Evolutionary conservation across 2,797 vertebrate genomes (phyloP).

Genomic region (Carduelis carduelis): DNA sequence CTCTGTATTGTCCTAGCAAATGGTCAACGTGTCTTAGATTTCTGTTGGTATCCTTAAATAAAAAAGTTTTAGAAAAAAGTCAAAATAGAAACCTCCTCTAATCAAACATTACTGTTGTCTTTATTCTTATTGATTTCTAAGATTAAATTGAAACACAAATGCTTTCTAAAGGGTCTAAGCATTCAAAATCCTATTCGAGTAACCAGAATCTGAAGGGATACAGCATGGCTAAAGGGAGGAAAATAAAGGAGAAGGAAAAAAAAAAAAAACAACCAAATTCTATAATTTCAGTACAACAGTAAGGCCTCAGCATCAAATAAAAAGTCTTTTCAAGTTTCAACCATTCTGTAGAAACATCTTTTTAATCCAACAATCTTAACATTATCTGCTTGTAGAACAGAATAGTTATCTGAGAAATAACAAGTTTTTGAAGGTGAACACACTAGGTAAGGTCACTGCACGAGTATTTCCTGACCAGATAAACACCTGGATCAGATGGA

Average conservation of each 20-base stretch:
- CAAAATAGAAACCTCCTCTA: neutral
- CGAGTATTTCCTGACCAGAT: neutral
- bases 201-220: neutral
- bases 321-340: neutral
- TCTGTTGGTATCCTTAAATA: conserved; percentile 86
- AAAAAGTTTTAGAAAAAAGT: neutral
- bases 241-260: neutral
- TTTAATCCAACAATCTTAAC: neutral
- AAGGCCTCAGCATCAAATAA: neutral
- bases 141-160: neutral
- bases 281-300: neutral
- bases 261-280: neutral
- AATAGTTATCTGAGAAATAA: neutral
- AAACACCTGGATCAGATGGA: neutral
- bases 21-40: conserved; percentile 89
- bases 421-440: neutral
- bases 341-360: neutral
- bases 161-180: neutral
- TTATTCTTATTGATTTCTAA: neutral
- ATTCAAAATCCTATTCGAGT: neutral
- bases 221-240: neutral
- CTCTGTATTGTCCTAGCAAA: conserved; percentile 90
- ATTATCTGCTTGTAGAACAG: neutral
- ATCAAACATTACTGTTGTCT: neutral
- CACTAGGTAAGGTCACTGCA: neutral